A percentile compares a stretch with the other conserved stretches of the same genome.
Evolutionary conservation across 2,888 invertebrate genomes (phyloP).

Genomic region (Melitaea athalia): DNA sequence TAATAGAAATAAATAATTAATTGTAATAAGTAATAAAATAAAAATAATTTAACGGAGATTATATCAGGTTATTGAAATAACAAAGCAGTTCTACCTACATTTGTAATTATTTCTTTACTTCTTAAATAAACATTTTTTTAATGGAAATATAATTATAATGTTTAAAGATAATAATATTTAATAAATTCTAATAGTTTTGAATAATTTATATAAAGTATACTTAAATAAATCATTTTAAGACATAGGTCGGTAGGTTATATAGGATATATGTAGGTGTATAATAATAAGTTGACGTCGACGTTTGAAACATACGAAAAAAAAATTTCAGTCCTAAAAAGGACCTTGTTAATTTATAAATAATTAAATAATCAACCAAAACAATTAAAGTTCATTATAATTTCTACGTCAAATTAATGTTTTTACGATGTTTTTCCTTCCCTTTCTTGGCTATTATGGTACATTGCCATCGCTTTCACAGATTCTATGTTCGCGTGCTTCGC

Average conservation of each 20-base stretch:
- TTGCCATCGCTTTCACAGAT: slow-evolving; percentile 82
- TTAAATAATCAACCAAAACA: slow-evolving; percentile 12
- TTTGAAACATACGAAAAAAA: not conserved
- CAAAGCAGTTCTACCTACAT: too few species aligned
- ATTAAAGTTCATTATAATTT: slow-evolving; percentile 6
- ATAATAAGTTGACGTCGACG: slow-evolving; percentile 3
- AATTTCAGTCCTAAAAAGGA: slow-evolving; percentile 16
- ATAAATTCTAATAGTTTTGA: too few species aligned
- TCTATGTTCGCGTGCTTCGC: slow-evolving; percentile 87
- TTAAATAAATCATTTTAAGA: too few species aligned
- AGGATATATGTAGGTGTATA: too few species aligned
- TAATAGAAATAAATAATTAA: not conserved
- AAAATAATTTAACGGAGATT: too few species aligned
- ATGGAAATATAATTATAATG: too few species aligned
- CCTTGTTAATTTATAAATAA: slow-evolving; percentile 18
- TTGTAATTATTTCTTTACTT: too few species aligned
- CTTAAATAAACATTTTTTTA: too few species aligned
- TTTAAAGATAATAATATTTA: too few species aligned
- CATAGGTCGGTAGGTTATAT: too few species aligned
- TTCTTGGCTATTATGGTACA: slow-evolving; percentile 43
- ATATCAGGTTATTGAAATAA: too few species aligned
- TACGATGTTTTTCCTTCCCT: slow-evolving; percentile 5
- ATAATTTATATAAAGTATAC: too few species aligned
- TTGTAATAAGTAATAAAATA: not conserved
- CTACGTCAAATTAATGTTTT: not conserved